Evolutionary conservation across 2,797 vertebrate species (phyloP).

Genomic region (Labroides dimidiatus): DNA sequence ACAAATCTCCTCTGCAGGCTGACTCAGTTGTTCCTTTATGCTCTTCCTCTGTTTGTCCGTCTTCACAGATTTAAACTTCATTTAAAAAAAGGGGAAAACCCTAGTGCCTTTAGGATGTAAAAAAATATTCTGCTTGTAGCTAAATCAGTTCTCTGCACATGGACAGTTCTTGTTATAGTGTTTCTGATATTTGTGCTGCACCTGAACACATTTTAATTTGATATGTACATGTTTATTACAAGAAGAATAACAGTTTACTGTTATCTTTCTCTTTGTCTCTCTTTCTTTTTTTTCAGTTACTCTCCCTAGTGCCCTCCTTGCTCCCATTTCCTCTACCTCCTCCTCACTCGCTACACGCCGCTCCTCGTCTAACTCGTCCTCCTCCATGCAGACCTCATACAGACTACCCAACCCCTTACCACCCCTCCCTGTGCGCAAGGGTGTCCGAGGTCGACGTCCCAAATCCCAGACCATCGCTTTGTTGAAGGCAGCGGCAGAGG

Average conservation of each 20-base stretch:
- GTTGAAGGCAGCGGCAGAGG: constrained; percentile 84
- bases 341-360: constrained; percentile 75
- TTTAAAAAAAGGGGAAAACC: too few species aligned
- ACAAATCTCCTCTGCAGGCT: constrained; percentile 44
- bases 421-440: constrained; percentile 87
- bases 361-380: constrained; percentile 77
- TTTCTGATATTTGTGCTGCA: background rate
- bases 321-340: constrained; percentile 85
- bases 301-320: constrained; percentile 84
- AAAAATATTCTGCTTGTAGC: too few species aligned
- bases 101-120: too few species aligned
- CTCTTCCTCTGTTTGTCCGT: background rate
- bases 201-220: background rate
- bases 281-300: constrained; percentile 83
- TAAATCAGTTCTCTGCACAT: background rate
- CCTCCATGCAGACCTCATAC: constrained; percentile 90
- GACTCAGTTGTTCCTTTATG: constrained; percentile 15
- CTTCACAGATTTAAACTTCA: too few species aligned
- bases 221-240: background rate
- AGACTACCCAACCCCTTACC: constrained; percentile 86
- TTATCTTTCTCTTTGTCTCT: background rate
- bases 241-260: background rate
- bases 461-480: constrained; percentile 87
- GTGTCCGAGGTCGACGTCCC: constrained; percentile 85
- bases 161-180: background rate